Conservation (phyloP, 2,888 invertebrate species). For the Eucera pruinosa region DNA sequence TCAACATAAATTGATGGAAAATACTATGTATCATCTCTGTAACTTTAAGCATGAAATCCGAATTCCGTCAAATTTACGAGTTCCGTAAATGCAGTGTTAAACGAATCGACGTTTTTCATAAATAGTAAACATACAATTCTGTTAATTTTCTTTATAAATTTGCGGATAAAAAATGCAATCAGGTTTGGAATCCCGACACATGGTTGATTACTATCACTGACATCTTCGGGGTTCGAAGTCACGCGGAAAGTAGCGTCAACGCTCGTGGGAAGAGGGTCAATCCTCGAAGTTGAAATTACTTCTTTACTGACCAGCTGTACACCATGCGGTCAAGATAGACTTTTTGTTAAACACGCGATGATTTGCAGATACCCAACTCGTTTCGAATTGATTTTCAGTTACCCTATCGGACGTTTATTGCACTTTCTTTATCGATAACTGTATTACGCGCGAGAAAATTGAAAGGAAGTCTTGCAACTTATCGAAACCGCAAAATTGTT, state of each 20-base stretch:
- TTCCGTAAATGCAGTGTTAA: too few relatives aligned
- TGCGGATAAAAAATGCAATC: not conserved
- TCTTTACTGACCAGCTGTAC: constrained; percentile 34
- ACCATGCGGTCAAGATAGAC: constrained; percentile 16
- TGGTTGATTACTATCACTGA: constrained; percentile 19
- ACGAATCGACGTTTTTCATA: too few relatives aligned
- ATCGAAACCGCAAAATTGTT: constrained; percentile 28
- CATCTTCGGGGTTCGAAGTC: constrained; percentile 2
- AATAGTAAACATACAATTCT: too few relatives aligned
- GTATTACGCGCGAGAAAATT: constrained; percentile 33
- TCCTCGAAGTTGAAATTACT: constrained; percentile 23
- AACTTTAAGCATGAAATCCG: too few relatives aligned
- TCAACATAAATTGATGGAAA: too few relatives aligned
- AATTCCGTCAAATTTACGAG: too few relatives aligned
- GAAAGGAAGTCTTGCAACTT: constrained; percentile 11
- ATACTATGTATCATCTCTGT: too few relatives aligned
- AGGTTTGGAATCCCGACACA: not conserved
- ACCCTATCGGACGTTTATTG: constrained; percentile 2
- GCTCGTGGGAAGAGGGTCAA: constrained; percentile 49
- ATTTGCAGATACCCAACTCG: constrained; percentile 36
- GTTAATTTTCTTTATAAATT: too few relatives aligned
- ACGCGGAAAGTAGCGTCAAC: constrained; percentile 28
- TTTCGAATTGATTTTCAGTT: constrained; percentile 33
- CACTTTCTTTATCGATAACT: constrained; percentile 27
- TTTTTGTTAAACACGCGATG: constrained; percentile 33